Evolutionary conservation across 2,797 vertebrate species (phyloP), one percentile per base, ranked within the genome.

Genomic region (Chlorospingus semifuscus): DNA sequence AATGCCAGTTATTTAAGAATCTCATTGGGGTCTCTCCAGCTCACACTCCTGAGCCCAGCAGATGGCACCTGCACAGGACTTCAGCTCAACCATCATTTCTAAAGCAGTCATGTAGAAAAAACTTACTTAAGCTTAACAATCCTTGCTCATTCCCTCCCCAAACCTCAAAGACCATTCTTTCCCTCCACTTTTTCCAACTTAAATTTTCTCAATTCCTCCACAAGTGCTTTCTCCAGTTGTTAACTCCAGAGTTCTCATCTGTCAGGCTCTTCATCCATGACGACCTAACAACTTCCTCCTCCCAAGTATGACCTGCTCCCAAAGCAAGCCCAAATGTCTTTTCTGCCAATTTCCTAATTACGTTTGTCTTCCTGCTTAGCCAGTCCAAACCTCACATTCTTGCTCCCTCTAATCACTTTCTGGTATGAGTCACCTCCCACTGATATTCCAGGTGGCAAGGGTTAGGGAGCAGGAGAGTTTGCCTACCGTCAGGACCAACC

Each of bases 301-400:
- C 12, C 7, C 5, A 19, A 21, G 1, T 3, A 49, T 1, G 8
- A 61, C 15, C 17, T n/a, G 26, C 46, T 49, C 15, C 8, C 12
- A 63, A 56, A 89, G 30, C 34, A 78, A 83, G 44, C 34, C 53
- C 8, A 16, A 37, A 27, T 3, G 4, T 36, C n/a, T 50, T 15
- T 61, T 79, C 55, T 57, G 30, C 10, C 8, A 1, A 46, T 23
- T 41, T 83, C 29, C 37, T 44, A 61, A 83, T 5, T 49, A 30
- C 1, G 1, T 57, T 26, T 18, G 32, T 41, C 36, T 34, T 78
- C 39, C 61, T 74, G 47, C 64, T 83, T 30, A 52, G 41, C 46
- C 49, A 78, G 11, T 37, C 26, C 44, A 88, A 80, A 39, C 6
- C 27, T 56, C 47, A 36, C 15, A 50, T 23, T 59, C 42, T 47